Conservation (phyloP, 2,113 vertebrate genomes). For the Vanacampus margaritifer region DNA sequence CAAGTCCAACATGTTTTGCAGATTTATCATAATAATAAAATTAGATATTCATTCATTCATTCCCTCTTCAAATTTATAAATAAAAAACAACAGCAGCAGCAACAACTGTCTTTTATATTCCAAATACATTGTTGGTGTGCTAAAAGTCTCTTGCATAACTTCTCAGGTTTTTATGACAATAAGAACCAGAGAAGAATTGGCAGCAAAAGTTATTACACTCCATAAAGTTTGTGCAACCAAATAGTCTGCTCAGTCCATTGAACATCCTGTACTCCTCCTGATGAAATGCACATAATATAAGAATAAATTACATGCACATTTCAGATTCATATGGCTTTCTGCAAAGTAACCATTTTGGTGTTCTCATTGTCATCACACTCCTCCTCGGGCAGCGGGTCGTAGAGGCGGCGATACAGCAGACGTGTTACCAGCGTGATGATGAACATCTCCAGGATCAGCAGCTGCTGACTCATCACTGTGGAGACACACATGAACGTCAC, state of each 20-base stretch:
- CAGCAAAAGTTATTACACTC: neutral
- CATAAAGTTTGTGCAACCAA: neutral
- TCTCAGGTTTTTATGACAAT: neutral
- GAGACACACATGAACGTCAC: neutral
- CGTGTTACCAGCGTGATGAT: conserved; percentile 80
- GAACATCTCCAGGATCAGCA: conserved; percentile 86
- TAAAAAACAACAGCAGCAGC: too few species aligned
- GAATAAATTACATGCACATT: neutral
- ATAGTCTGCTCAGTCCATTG: neutral
- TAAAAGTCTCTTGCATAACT: neutral
- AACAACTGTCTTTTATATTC: neutral
- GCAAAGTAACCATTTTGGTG: conserved; percentile 44
- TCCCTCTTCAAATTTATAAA: neutral
- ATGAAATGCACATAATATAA: neutral
- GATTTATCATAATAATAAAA: neutral
- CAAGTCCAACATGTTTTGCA: neutral
- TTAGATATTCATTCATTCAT: neutral
- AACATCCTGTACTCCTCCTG: conserved; percentile 17
- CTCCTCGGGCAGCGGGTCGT: conserved; percentile 54
- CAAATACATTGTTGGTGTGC: neutral
- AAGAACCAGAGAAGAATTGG: neutral
- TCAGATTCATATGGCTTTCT: conserved; percentile 34
- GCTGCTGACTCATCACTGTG: conserved; percentile 79
- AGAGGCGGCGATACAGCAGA: conserved; percentile 75
- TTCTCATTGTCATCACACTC: conserved; percentile 52